phyloP scores from a whole-genome alignment of 2,113 vertebrate genomes.

The mouse (Mus musculus) region GRCm39 chr12:8621501-8622000 shows the following conservation, averaged over 20 bases:
- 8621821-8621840: neutral
- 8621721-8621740: too few species aligned
- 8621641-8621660: neutral
- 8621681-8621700: too few species aligned
- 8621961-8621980: too few species aligned
- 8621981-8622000: too few species aligned
- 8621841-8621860: too few species aligned
- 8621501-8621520: too few species aligned
- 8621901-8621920: neutral
- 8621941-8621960: too few species aligned
- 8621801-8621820: neutral
- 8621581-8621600: neutral
- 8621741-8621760: too few species aligned
- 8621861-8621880: neutral
- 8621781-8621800: neutral
- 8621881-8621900: neutral
- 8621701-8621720: too few species aligned
- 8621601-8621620: neutral
- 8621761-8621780: neutral
- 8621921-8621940: too few species aligned
- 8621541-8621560: too few species aligned
- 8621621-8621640: neutral
- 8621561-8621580: neutral
- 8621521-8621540: too few species aligned
- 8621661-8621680: neutral